Conservation (phyloP, 2,113 vertebrate genomes). For the Calidris pygmaea region DNA sequence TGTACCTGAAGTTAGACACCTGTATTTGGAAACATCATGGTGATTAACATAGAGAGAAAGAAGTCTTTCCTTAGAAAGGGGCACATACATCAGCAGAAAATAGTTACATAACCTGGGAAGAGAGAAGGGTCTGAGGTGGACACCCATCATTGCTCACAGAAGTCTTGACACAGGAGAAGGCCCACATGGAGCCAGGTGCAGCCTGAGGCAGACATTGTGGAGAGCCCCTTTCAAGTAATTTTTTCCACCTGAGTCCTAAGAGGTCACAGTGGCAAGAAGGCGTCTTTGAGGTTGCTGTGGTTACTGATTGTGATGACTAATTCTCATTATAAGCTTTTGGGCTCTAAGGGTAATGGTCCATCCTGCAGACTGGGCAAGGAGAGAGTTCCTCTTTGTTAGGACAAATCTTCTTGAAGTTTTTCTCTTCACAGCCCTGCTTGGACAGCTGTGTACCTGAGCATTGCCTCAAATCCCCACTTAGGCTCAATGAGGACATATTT, state of each 20-base stretch:
- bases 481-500: not conserved
- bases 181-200: not conserved
- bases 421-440: not conserved
- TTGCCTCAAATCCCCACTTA: not conserved
- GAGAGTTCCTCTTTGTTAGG: not conserved
- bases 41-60: not conserved
- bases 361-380: not conserved
- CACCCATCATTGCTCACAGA: not conserved
- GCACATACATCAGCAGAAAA: not conserved
- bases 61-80: not conserved
- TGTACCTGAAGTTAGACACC: not conserved
- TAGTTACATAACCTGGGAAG: not conserved
- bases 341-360: not conserved
- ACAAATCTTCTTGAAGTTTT: not conserved
- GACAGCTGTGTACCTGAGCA: not conserved
- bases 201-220: not conserved
- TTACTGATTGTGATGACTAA: rapidly evolving
- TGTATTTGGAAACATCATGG: not conserved
- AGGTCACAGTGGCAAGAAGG: not conserved
- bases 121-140: not conserved
- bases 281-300: not conserved
- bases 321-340: not conserved
- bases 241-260: not conserved
- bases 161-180: not conserved
- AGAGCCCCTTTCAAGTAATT: not conserved